A percentile compares a stretch with the other conserved stretches of the same genome.
These are phyloP conservation scores for Parazoanthus atlanticus DNA, from an alignment of 92 coral and sea anemone genomes.

Conservation along the genomic window DNA sequence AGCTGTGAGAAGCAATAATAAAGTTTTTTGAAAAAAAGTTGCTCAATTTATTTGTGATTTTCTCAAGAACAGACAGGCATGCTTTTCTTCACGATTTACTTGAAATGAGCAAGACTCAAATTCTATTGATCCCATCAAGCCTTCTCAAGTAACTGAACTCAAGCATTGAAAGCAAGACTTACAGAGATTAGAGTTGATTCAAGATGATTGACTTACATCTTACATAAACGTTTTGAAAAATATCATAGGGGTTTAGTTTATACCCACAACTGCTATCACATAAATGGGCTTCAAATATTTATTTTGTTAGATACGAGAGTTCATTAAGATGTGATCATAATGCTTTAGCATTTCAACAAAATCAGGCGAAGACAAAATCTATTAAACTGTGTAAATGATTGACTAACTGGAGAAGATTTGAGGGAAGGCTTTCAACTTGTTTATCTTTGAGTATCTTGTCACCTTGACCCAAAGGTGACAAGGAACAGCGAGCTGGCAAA, in stretches of 20 bases:
- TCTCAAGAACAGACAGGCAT: constrained; percentile 25
- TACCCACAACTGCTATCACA: constrained; percentile 1
- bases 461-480: constrained; percentile 46
- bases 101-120: constrained; percentile 8
- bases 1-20: constrained; percentile 5
- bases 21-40: constrained; percentile 12
- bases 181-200: constrained; percentile 17
- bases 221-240: constrained; percentile 22
- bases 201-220: constrained; percentile 19
- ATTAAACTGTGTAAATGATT: constrained; percentile 41
- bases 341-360: constrained; percentile 44
- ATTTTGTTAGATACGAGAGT: constrained; percentile 19
- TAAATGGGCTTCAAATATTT: constrained; percentile 40
- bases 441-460: constrained; percentile 45
- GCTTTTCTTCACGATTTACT: constrained; percentile 10
- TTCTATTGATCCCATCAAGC: constrained; percentile 27
- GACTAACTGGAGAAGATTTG: constrained; percentile 29
- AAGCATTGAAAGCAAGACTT: constrained; percentile 20
- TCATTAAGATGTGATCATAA: constrained; percentile 32
- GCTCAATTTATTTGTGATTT: constrained; percentile 34
- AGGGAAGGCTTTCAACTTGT: constrained; percentile 35
- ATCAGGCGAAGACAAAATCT: constrained; percentile 47
- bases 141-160: constrained; percentile 25
- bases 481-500: constrained; percentile 3
- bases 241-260: neutral